Base-by-base conservation (phyloP, 2,797 vertebrate genomes). In the Peromyscus eremicus region DNA sequence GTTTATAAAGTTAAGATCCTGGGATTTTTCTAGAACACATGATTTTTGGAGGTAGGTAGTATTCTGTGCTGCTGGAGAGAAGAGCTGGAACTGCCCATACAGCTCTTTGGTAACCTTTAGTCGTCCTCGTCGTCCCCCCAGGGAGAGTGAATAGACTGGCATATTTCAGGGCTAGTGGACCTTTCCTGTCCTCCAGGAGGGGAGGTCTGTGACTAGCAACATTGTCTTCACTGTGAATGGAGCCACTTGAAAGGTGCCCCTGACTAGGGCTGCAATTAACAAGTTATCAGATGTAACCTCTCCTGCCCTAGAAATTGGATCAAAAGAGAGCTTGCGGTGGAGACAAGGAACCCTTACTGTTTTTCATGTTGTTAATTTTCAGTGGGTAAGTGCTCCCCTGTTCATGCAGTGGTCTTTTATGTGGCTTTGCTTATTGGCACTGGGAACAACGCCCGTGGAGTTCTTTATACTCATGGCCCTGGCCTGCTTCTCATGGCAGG, bases 271-370 rank as follows among this genome's bases (percentile, higher is more conserved):
- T 77, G 49, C 66, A 97, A 43, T 96, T 93, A 97, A 85, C 91
- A 92, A 60, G 77, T 96, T 97, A 97, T 82, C 96, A 95, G 97
- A 95, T 96, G 92, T 92, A 91, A 87, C 76, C 75, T 94, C 91
- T 81, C 32, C 49, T 86, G 49, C 37, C 79, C 71, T 55, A 94
- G 84, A 97, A 96, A 77, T 3, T 34, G 55, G 88, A 93, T 96
- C 84, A 93, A 93, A 97, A 94, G 95, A 93, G 87, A 83, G 1
- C 75, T 96, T 97, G 91, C 94, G 79, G 92, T 66, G 71, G 57
- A 93, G 73, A 76, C 94, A 71, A 94, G 85, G 77, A 83, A 37
- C 86, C 91, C 5, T 87, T 76, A 80, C 84, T 87, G 86, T 34
- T 77, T 81, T 93, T 84, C 55, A 25, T 6, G 66, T 86, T 90